Evolutionary conservation across 2,797 vertebrate species (phyloP), one percentile per base, ranked within the genome.

Genomic region (Rhinogobio ventralis): DNA sequence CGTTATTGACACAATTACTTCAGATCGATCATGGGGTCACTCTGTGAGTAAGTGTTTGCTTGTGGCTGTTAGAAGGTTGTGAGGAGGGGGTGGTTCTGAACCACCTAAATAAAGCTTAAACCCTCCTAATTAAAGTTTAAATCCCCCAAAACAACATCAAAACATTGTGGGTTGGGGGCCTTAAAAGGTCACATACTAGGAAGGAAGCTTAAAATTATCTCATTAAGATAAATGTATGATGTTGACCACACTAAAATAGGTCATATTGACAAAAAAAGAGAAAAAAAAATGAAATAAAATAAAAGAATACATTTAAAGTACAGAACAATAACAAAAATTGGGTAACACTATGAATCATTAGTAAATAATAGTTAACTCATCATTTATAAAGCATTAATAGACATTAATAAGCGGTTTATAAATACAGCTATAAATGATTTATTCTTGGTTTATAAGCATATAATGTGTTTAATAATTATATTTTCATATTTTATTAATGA

Each of bases 1-100:
- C 66, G 62, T 73, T 77, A 85, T 64, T 76, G 85, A 71, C 80
- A 84, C 79, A 85, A 78, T 82, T 82, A 66, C 68, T 78, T 57
- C 15, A 85, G 49, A 77, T 72, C 80, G 78, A 85, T 82, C 79
- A 79, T 39, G 23, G 11, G 78, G 49, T 80, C 66, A 62, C 23
- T 69, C n/a, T 68, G 49, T 60, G 75, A 82, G 49, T 53, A 33
- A 86, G 81, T 69, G 69, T 60, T 62, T 69, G 13, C 46, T 39
- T 73, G 72, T 28, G 78, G 46, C 46, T 68, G 46, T 79, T 80
- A 80, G 78, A 64, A 79, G 28, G 45, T 13, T 33, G 45, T 79
- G 45, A 2, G 20, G 33, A 3, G 2, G 28, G 42, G 78, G 19
- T 14, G 62, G 45, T 23, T 36, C 11, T 33, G 51, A 39, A 17